Evolutionary conservation across 2,113 vertebrate genomes (phyloP).

Genomic region (Opisthocomus hoazin): DNA sequence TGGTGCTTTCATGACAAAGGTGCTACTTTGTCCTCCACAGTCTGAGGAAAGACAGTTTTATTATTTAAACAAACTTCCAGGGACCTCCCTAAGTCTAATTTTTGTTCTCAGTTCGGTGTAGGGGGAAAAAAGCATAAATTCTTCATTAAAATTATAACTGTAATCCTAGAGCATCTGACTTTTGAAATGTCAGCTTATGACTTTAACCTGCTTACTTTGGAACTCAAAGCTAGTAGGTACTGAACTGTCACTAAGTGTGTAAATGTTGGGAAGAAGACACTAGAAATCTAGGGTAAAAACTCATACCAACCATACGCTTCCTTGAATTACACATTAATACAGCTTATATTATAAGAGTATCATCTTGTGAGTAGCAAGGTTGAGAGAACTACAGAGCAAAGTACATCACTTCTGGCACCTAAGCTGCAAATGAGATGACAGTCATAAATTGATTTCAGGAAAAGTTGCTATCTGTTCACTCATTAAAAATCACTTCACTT

Average conservation of each 20-base stretch:
- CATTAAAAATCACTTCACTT: not conserved
- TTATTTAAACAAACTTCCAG: not conserved
- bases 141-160: not conserved
- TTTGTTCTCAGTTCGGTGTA: not conserved
- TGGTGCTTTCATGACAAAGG: not conserved
- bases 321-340: conserved; percentile 59
- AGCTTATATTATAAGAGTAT: conserved; percentile 51
- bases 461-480: conserved; percentile 3
- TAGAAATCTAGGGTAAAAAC: conserved; percentile 59
- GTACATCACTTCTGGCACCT: conserved; percentile 32
- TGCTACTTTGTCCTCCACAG: not conserved
- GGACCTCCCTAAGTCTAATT: not conserved
- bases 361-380: conserved; percentile 7
- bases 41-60: not conserved
- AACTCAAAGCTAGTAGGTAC: conserved; percentile 2
- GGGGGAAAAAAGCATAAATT: rapidly evolving
- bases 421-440: conserved; percentile 37
- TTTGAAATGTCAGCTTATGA: conserved; percentile 29
- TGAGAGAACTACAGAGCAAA: conserved; percentile 42
- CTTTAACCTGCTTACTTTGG: conserved; percentile 22
- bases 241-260: conserved; percentile 9
- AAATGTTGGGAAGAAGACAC: conserved; percentile 20
- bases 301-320: not conserved
- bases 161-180: conserved; percentile 1
- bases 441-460: conserved; percentile 33